Evolutionary conservation across 2,797 vertebrate genomes (phyloP).

Genomic region (Sebastes miniatus): DNA sequence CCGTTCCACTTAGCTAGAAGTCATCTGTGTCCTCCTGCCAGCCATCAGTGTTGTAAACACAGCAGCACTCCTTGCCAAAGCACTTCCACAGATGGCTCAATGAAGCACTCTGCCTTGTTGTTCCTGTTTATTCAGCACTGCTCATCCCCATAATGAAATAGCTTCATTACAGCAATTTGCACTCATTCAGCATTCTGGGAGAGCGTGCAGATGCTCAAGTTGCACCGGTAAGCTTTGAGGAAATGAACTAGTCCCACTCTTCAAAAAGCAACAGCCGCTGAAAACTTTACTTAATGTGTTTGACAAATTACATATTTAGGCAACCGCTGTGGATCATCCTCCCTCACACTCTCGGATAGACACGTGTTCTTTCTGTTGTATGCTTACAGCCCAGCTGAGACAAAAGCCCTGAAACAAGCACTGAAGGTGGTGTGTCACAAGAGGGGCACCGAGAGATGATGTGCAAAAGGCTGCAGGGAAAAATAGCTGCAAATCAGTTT

Average conservation of each 20-base stretch:
- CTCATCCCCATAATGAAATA: constrained; percentile 80
- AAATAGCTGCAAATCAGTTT: neutral
- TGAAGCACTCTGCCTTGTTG: constrained; percentile 74
- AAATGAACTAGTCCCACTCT: constrained; percentile 45
- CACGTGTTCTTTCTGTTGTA: neutral
- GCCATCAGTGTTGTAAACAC: constrained; percentile 75
- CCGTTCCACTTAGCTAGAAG: constrained; percentile 58
- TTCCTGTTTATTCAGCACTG: constrained; percentile 83
- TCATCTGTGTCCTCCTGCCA: constrained; percentile 64
- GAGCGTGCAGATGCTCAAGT: constrained; percentile 68
- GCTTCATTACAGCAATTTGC: constrained; percentile 81
- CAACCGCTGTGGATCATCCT: neutral
- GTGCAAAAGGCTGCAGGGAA: neutral
- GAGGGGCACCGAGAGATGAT: neutral
- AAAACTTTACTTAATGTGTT: constrained; percentile 8
- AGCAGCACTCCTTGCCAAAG: constrained; percentile 65
- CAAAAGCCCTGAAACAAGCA: neutral
- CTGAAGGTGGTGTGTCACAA: neutral
- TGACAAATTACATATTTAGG: constrained; percentile 29
- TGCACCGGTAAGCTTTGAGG: constrained; percentile 58
- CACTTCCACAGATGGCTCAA: constrained; percentile 79
- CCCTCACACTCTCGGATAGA: neutral
- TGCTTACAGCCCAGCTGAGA: neutral
- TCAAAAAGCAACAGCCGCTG: constrained; percentile 25
- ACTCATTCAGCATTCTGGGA: constrained; percentile 74